Conservation (phyloP, 1,140 invertebrate species). For the Euwallacea fornicatus region DNA sequence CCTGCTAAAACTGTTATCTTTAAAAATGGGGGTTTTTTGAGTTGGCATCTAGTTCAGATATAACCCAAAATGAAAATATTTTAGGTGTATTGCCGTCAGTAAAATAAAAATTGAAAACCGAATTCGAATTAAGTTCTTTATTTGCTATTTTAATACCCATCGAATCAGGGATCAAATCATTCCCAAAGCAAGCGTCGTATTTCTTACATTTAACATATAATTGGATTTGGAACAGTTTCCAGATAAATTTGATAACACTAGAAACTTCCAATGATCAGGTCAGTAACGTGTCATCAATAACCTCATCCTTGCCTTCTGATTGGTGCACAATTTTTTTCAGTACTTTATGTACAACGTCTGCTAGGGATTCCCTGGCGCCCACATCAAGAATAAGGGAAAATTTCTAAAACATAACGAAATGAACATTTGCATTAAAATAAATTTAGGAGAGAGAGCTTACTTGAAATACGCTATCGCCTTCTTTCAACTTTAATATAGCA, state of each 20-base stretch:
- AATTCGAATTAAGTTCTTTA: slow-evolving; percentile 11
- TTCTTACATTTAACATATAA: neutral
- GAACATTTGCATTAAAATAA: slow-evolving; percentile 1
- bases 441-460: slow-evolving; percentile 54
- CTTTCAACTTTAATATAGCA: slow-evolving; percentile 76
- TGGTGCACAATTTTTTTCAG: slow-evolving; percentile 73
- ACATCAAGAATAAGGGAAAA: slow-evolving; percentile 77
- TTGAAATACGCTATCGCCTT: slow-evolving; percentile 75
- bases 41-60: too few relatives aligned
- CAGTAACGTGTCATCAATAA: slow-evolving; percentile 88
- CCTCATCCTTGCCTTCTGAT: slow-evolving; percentile 81
- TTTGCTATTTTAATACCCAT: slow-evolving; percentile 1
- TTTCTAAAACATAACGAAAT: slow-evolving; percentile 59
- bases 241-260: slow-evolving; percentile 5
- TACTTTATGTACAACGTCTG: slow-evolving; percentile 85
- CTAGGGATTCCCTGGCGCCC: slow-evolving; percentile 84
- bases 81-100: too few relatives aligned
- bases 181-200: neutral
- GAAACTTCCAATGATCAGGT: slow-evolving; percentile 58
- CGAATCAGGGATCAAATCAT: neutral
- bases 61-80: too few relatives aligned
- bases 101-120: too few relatives aligned
- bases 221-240: neutral
- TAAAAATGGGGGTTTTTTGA: too few relatives aligned
- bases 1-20: too few relatives aligned